Conservation (phyloP, 2,797 vertebrate species). For the Paramormyrops hopkinsi region DNA sequence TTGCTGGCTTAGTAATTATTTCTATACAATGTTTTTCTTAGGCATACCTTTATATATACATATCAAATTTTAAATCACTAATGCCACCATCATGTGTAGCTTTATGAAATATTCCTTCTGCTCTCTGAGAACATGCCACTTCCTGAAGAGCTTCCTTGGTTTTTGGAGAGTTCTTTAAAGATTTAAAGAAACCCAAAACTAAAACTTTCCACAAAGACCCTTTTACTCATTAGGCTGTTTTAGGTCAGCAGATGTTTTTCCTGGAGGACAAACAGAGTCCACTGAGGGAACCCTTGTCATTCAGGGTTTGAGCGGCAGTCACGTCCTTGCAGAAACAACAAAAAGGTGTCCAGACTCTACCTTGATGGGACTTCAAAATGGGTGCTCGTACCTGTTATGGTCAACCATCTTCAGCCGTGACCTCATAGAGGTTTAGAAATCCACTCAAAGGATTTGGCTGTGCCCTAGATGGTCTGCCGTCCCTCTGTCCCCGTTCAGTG, state of each 20-base stretch:
- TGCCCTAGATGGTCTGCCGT: neutral
- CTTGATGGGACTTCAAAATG: neutral
- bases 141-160: neutral
- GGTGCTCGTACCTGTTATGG: neutral
- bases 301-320: neutral
- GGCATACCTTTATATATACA: too few relatives aligned
- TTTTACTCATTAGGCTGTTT: neutral
- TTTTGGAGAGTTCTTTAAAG: neutral
- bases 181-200: neutral
- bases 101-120: neutral
- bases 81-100: neutral
- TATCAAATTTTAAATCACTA: neutral
- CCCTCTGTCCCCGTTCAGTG: neutral
- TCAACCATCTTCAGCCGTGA: neutral
- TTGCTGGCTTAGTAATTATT: neutral
- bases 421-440: neutral
- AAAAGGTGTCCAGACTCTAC: neutral
- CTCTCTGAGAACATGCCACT: neutral
- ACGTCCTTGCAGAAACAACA: neutral
- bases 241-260: neutral
- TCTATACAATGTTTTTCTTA: neutral
- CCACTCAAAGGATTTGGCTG: neutral
- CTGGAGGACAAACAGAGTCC: neutral
- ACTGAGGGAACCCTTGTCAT: neutral
- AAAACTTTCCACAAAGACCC: neutral